Base-by-base conservation (phyloP, 2,113 vertebrate species). In the Archocentrus centrarchus region DNA sequence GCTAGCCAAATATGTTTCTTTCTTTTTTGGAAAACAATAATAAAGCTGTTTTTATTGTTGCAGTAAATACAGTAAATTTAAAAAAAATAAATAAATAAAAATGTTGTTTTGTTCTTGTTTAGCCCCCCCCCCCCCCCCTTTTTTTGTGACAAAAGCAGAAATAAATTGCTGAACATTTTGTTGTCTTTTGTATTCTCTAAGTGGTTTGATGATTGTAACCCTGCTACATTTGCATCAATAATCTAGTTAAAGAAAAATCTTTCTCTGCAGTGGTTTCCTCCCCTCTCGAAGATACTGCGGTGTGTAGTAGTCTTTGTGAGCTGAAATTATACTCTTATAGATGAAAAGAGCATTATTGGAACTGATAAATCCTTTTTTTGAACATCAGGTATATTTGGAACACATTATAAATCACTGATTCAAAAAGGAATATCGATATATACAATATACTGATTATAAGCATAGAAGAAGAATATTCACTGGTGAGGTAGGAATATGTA, bases 141-240 rank as follows among this genome's bases (percentile, higher is more conserved):
- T 41, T 68, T 78, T 22, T 83, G 59, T 68, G 59, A 60, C 62
- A 82, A 62, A 84, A 37, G 77, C 68, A 80, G 66, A 89, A 84
- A 61, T 77, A 24, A 75, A 39, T 57, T 68, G 22, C 60, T 80
- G 44, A 87, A 83, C 35, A 75, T 83, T 88, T 83, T 75, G 44
- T 35, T 79, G 32, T 81, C 80, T 90, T 89, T 88, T 84, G 83
- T 87, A 50, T 85, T 84, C 53, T 64, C 47, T 78, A 79, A 85
- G 75, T 87, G 84, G 24, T 68, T 87, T 82, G 63, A 59, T 4
- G 59, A 89, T 89, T 10, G 7, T 64, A 84, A 85, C 90, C 63
- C 77, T 39, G 47, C 68, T 57, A 76, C 73, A 90, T 84, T 93
- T 92, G 82, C 82, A 88, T 89, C 82, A 70, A 70, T 85, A 85